Base-by-base conservation (phyloP, 2,888 invertebrate species). In the Tachina grossa region DNA sequence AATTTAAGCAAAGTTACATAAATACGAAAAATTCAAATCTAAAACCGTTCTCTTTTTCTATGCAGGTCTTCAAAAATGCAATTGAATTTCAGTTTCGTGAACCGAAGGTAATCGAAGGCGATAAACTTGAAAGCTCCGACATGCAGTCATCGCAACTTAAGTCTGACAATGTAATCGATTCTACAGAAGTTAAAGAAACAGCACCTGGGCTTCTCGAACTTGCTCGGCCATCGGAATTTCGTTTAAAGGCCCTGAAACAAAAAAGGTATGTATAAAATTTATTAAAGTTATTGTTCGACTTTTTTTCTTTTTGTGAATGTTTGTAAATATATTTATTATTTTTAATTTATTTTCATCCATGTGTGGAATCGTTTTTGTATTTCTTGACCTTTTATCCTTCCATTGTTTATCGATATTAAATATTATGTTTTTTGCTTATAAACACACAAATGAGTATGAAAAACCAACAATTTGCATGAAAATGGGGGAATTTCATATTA, bases 1-100 rank as follows among this genome's bases (percentile, higher is more conserved):
- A 3, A 31, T 31, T 4, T 4, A 31, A 31, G 31, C 31, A 31
- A 31, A 31, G 31, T 31, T 31, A 31, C 31, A 31, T 31, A 4
- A 2, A 31, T 6, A 31, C 6, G 6, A 31, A 5, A 31, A 31
- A 6, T 6, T 31, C 6, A 31, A 31, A 8, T 51, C 22, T 55
- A 1, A 55, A 19, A 22, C 53, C 19, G 11, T 55, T 9, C 14
- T 14, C n/a, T 51, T 8, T 53, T 11, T 51, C 11, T 11, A 16
- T 9, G 31, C 39, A 92, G 92, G 85, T 92, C 77, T 91, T 88
- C 89, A 92, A 92, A 89, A 89, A 90, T 55, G 91, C 91, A 89
- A 91, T 93, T 82, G 92, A 93, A 85, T 90, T 88, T 89, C 92
- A 92, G 89, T 93, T 93, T 90, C 91, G 90, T 83, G 92, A 93